Percentiles rank a stretch among this genome's conserved stretches.
Conservation (phyloP, 2,888 invertebrate species). For the Pharmacophagus antenor region DNA sequence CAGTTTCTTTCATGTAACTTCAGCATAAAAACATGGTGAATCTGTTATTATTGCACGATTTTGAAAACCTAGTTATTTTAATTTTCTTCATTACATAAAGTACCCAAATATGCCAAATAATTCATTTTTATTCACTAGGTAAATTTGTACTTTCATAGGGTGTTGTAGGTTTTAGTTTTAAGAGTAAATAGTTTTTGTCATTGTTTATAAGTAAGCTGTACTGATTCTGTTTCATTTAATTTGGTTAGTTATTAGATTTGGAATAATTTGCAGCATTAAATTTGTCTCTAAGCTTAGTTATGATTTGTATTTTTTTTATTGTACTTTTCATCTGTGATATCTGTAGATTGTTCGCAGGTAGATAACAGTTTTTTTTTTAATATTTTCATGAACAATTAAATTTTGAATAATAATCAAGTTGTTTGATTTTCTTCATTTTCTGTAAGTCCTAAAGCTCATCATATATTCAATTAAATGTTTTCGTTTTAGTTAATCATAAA, state of each 20-base stretch:
- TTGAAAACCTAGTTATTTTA: not conserved
- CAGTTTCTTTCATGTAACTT: not conserved
- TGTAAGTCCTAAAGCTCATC: too few relatives aligned
- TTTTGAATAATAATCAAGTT: not conserved
- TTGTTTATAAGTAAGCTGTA: not conserved
- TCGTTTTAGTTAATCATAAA: too few relatives aligned
- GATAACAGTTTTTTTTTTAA: slow-evolving; percentile 18
- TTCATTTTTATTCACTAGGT: not conserved
- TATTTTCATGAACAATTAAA: slow-evolving; percentile 7
- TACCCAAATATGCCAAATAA: not conserved
- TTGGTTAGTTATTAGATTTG: not conserved
- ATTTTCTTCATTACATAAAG: not conserved
- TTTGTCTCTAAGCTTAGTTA: not conserved
- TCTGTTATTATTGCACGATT: not conserved
- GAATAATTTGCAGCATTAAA: not conserved
- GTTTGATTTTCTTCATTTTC: not conserved
- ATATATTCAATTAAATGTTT: too few relatives aligned
- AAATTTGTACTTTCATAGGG: not conserved
- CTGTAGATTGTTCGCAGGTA: slow-evolving; percentile 24
- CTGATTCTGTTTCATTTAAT: not conserved
- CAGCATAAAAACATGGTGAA: not conserved
- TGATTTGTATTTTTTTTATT: slow-evolving; percentile 5
- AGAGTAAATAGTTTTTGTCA: not conserved
- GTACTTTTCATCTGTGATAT: slow-evolving; percentile 29
- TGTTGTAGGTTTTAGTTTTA: not conserved